Percentiles rank a stretch among this genome's conserved stretches.
phyloP scores from a whole-genome alignment of 2,888 invertebrate species.

The Cataglyphis cursor region DNA sequence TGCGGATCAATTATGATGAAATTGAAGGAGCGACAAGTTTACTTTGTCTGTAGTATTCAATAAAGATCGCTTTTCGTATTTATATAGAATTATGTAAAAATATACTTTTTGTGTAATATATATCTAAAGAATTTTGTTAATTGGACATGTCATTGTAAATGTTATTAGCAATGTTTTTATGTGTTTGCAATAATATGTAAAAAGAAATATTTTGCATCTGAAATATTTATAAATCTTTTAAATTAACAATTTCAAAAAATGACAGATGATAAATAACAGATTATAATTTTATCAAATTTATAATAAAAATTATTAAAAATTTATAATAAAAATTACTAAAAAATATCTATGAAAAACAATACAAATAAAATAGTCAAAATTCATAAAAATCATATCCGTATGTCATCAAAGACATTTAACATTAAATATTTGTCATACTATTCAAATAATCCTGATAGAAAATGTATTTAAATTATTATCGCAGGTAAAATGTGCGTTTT shows the following conservation, averaged over 20 bases:
- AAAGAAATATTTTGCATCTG: neutral
- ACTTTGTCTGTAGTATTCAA: constrained; percentile 26
- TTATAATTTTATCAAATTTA: neutral
- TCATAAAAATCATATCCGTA: neutral
- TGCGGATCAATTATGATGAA: constrained; percentile 44
- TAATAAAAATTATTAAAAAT: neutral
- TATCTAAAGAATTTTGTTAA: neutral
- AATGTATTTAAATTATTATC: neutral
- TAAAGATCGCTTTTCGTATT: constrained; percentile 5
- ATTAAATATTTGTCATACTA: neutral
- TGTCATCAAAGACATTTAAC: constrained; percentile 2
- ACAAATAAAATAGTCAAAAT: neutral
- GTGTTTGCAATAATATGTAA: neutral
- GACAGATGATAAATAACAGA: neutral
- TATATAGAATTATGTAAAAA: neutral
- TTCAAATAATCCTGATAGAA: neutral
- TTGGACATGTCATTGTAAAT: neutral
- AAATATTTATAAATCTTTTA: neutral
- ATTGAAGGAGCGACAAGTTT: constrained; percentile 26
- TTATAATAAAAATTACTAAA: neutral
- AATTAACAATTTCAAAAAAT: neutral
- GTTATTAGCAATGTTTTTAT: too few species aligned
- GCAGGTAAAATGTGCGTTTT: constrained; percentile 12
- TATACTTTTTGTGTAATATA: neutral
- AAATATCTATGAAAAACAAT: neutral